Base-by-base conservation (phyloP, 1,140 invertebrate genomes). In the Zaprionus ornatus region DNA sequence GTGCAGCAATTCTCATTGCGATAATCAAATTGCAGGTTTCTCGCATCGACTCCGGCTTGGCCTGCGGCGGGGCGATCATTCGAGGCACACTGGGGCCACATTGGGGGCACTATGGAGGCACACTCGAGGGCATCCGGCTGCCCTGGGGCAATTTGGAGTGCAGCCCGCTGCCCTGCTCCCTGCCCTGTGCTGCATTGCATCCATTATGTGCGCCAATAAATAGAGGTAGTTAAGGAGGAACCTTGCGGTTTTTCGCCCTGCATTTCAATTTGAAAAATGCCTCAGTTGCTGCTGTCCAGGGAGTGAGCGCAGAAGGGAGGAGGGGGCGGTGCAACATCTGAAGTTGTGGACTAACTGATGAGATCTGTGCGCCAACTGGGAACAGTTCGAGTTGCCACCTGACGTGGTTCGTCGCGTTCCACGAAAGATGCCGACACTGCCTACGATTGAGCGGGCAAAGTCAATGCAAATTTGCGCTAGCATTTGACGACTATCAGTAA, bases 221-320 rank as follows among this genome's bases (percentile, higher is more conserved):
- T 91, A 91, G 85, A 86, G 80, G 85, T 86, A 90, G 90, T 91
- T 91, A 91, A 84, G 76, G 21, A 50, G 45, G 45, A 79, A 77
- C 79, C 68, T 78, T 91, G 90, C 78, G 90, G 90, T 90, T 91
- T 91, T 61, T 74, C 57, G 50, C 35, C 77, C 80, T 77, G 85
- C 88, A 87, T 91, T 91, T 91, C 82, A 91, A 91, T 80, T 91
- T 86, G 85, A 91, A 90, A 91, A 86, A 91, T 91, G 80, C 70
- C 74, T 45, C 6, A 7, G n/a, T n/a, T 17, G 40, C 40, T 3
- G n/a, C 6, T 3, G n/a, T 2, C n/a, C 40, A 7, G 2, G 6
- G 15, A 32, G 13, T n/a, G 37, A 6, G 15, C 0, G 37, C 15
- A 15, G 15, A 5, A 5, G 37, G 4, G 4, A 32, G 32, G 4